These are phyloP conservation scores for Tipula helvola DNA, from an alignment of 2,888 invertebrate species.

Conservation along the genomic window DNA sequence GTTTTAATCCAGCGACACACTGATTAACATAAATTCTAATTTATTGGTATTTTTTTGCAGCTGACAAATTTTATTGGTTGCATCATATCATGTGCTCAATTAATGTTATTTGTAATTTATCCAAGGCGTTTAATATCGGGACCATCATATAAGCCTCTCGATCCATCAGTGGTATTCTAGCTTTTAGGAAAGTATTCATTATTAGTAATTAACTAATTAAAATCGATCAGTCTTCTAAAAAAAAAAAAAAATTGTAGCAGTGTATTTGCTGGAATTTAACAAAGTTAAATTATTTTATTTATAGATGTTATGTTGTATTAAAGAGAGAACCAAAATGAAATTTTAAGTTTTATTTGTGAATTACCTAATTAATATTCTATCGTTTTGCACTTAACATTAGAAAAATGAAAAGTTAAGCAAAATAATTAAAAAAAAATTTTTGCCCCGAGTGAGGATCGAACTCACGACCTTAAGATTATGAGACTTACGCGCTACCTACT, in stretches of 20 bases:
- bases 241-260: background rate
- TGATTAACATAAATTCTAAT: background rate
- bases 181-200: background rate
- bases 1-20: slow-evolving; percentile 34
- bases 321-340: background rate
- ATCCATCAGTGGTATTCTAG: background rate
- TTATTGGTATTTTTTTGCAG: slow-evolving; percentile 35
- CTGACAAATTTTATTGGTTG: slow-evolving; percentile 63
- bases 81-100: slow-evolving; percentile 50
- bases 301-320: background rate
- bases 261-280: background rate
- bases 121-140: slow-evolving; percentile 35
- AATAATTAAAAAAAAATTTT: background rate
- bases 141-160: slow-evolving; percentile 24
- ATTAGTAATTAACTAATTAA: background rate
- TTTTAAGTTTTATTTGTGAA: background rate
- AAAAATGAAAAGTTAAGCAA: too few relatives aligned
- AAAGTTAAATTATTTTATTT: background rate
- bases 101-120: slow-evolving; percentile 56
- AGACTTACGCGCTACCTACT: slow-evolving; percentile 12
- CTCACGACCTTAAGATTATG: slow-evolving; percentile 13
- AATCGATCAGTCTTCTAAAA: background rate
- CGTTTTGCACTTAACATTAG: too few relatives aligned
- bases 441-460: slow-evolving; percentile 13
- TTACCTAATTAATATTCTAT: too few relatives aligned